Conservation (phyloP, 2,888 invertebrate species). For the Oscheius sp. region DNA sequence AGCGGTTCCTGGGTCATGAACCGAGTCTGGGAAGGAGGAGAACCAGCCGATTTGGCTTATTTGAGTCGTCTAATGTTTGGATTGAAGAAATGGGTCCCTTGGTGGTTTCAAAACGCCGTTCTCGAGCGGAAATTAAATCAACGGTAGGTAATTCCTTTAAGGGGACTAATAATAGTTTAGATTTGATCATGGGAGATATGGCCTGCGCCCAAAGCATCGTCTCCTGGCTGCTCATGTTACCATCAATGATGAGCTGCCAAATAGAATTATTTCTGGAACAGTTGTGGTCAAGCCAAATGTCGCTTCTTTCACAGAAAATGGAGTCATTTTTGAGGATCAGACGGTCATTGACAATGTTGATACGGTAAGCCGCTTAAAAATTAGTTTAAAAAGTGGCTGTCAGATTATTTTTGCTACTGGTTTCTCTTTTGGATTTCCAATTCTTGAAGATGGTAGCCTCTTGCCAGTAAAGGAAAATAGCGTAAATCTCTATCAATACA, state of each 20-base stretch:
- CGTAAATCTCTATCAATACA: conserved; percentile 74
- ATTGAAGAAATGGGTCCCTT: conserved; percentile 38
- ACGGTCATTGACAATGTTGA: conserved; percentile 52
- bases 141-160: background rate
- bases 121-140: conserved; percentile 46
- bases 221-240: conserved; percentile 56
- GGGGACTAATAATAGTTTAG: conserved; percentile 22
- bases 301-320: conserved; percentile 47
- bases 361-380: conserved; percentile 34
- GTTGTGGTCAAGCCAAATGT: conserved; percentile 61
- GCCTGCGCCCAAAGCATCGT: conserved; percentile 74
- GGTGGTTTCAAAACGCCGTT: conserved; percentile 41
- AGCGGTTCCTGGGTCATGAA: conserved; percentile 75
- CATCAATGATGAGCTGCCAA: conserved; percentile 76
- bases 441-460: conserved; percentile 53
- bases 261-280: conserved; percentile 73
- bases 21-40: conserved; percentile 74
- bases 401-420: conserved; percentile 62
- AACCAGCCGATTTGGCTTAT: conserved; percentile 66
- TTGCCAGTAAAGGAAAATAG: conserved; percentile 57
- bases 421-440: conserved; percentile 49
- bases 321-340: conserved; percentile 58
- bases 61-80: conserved; percentile 42
- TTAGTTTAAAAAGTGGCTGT: background rate
- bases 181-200: conserved; percentile 74